Evolutionary conservation across 2,888 invertebrate genomes (phyloP), one percentile per base, ranked within the genome.

Genomic region (Drosophila sordidapex): DNA sequence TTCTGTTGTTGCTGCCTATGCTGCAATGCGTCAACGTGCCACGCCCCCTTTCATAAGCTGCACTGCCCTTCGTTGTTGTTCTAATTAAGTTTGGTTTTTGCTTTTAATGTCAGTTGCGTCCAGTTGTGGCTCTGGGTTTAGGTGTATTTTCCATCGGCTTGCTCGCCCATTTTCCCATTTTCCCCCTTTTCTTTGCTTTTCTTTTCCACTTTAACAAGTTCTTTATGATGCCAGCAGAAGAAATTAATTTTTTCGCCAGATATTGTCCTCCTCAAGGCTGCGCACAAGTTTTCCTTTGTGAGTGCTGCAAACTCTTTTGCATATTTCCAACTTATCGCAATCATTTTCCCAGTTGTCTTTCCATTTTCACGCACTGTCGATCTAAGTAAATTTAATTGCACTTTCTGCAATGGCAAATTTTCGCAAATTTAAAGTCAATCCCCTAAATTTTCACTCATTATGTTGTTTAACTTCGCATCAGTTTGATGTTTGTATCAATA

Each of bases 21-120:
- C 62, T 65, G 82, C 65, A 82, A 56, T 71, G 68, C 80, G 64
- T 40, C 79, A 75, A 33, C 8, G 13, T 36, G 61, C n/a, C 74
- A 73, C 67, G 72, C 67, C 74, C 15, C 13, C 51, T 11, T 11
- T 58, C 56, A 57, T 21, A 46, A 25, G 36, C 53, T 35, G 18
- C 49, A 38, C 33, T 29, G 52, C 43, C 49, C 18, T 63, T 62
- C 51, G 73, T 77, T 81, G 74, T 68, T 83, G 53, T 69, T 59
- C 74, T 81, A 81, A 81, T 81, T 81, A 74, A 56, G 83, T 74
- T 81, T 61, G 64, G 61, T 48, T 65, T 60, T 67, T 77, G 71
- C 56, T 25, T 66, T 69, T 62, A 43, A 80, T 76, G 68, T 53
- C 65, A 56, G 27, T 43, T 56, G 48, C 25, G 35, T 27, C 10